phyloP scores from a whole-genome alignment of 1,140 invertebrate species.

The Orius laevigatus region DNA sequence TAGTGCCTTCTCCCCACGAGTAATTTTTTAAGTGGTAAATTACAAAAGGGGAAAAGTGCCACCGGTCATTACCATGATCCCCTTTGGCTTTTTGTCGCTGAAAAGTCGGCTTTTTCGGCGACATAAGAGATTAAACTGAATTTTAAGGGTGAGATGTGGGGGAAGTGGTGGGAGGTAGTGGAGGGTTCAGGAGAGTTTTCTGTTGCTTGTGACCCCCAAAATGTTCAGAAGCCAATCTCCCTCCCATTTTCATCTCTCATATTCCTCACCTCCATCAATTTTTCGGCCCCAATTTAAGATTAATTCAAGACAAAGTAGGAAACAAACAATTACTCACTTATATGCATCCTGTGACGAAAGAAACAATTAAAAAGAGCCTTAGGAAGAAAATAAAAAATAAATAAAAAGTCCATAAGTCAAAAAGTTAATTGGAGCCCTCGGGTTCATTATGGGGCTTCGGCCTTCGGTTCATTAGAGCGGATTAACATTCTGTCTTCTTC shows the following conservation, averaged over 20 bases:
- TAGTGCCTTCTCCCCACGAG: too few species aligned
- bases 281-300: too few species aligned
- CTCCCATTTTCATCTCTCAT: background rate
- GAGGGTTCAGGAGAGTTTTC: too few species aligned
- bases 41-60: too few species aligned
- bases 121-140: too few species aligned
- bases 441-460: background rate
- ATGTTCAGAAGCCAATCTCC: background rate
- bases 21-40: too few species aligned
- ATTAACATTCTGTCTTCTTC: conserved; percentile 3
- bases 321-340: background rate
- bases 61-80: too few species aligned
- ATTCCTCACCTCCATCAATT: background rate
- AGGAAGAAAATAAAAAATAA: background rate
- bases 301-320: too few species aligned
- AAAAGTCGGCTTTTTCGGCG: too few species aligned
- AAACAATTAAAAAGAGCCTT: background rate
- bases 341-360: background rate
- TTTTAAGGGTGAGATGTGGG: too few species aligned
- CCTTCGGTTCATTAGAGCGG: conserved; percentile 1
- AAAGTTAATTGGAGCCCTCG: background rate
- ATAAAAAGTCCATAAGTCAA: background rate
- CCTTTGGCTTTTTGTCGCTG: too few species aligned
- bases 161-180: too few species aligned
- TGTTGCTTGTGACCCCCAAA: background rate